phyloP scores from a whole-genome alignment of 2,888 invertebrate species.

The Phaonia tiefii region DNA sequence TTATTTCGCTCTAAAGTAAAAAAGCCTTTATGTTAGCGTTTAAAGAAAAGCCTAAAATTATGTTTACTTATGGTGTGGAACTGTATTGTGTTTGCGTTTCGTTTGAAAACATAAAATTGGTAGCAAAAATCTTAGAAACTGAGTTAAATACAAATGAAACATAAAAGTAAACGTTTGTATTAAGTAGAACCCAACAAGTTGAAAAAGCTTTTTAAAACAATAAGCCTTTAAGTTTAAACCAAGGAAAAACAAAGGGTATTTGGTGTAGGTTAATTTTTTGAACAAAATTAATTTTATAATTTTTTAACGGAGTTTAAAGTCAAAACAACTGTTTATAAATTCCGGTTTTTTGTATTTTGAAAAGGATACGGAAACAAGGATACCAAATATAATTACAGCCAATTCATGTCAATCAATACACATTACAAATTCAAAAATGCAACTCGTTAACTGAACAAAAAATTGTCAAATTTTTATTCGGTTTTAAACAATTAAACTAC shows the following conservation, averaged over 20 bases:
- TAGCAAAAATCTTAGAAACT: neutral
- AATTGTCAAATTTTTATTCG: slow-evolving; percentile 21
- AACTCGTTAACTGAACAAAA: slow-evolving; percentile 38
- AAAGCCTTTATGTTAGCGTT: slow-evolving; percentile 25
- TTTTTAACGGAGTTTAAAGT: too few species aligned
- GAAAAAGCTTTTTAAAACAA: slow-evolving; percentile 23
- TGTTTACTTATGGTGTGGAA: neutral
- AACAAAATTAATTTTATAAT: too few species aligned
- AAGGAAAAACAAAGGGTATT: too few species aligned
- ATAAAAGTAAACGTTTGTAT: too few species aligned
- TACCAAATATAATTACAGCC: slow-evolving; percentile 41
- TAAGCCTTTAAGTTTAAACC: slow-evolving; percentile 48
- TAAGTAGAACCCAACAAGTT: neutral
- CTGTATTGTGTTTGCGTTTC: neutral
- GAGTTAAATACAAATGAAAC: too few species aligned
- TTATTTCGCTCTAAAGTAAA: neutral
- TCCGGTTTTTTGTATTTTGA: too few species aligned
- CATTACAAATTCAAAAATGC: slow-evolving; percentile 26
- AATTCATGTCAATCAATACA: slow-evolving; percentile 19
- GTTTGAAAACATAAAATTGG: neutral
- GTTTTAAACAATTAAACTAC: slow-evolving; percentile 57
- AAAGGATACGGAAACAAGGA: neutral
- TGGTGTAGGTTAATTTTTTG: too few species aligned
- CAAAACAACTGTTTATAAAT: too few species aligned
- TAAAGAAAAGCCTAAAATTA: slow-evolving; percentile 25